Percentiles rank a stretch among this genome's conserved stretches.
Conservation (phyloP, 1,140 invertebrate species). For the Tetragonula clypearis region DNA sequence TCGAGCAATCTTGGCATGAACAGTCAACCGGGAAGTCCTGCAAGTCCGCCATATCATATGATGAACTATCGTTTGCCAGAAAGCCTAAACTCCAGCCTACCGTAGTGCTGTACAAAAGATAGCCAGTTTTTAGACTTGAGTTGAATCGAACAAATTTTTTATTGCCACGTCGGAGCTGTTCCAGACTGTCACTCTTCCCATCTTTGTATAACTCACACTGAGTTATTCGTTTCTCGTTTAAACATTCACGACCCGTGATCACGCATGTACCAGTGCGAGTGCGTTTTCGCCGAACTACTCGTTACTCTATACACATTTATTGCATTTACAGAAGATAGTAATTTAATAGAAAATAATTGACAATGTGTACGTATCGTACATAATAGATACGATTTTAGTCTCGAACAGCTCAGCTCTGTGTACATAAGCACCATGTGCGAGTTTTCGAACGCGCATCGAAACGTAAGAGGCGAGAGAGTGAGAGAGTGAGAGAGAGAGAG, state of each 20-base stretch:
- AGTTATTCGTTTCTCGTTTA: slow-evolving; percentile 39
- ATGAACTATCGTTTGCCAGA: slow-evolving; percentile 88
- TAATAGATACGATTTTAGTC: slow-evolving; percentile 65
- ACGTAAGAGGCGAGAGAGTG: background rate
- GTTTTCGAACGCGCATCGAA: slow-evolving; percentile 64
- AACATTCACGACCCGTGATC: slow-evolving; percentile 30
- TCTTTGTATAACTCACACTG: slow-evolving; percentile 49
- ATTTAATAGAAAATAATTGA: slow-evolving; percentile 55
- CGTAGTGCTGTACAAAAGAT: slow-evolving; percentile 76
- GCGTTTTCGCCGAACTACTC: slow-evolving; percentile 38
- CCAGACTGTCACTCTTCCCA: slow-evolving; percentile 67
- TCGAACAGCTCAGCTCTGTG: slow-evolving; percentile 76
- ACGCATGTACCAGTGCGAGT: slow-evolving; percentile 23
- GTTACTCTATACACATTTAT: slow-evolving; percentile 47
- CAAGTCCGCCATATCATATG: slow-evolving; percentile 87
- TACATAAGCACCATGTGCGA: slow-evolving; percentile 74
- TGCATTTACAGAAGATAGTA: slow-evolving; percentile 53
- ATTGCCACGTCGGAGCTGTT: slow-evolving; percentile 72
- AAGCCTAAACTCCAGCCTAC: slow-evolving; percentile 81
- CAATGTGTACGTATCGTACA: slow-evolving; percentile 46
- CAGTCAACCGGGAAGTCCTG: slow-evolving; percentile 82
- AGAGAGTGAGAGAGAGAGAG: background rate
- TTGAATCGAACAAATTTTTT: slow-evolving; percentile 72
- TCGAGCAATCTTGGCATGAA: slow-evolving; percentile 76
- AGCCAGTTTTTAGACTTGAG: slow-evolving; percentile 75